phyloP scores from a whole-genome alignment of 2,888 invertebrate genomes.

The Ashinkailepas kermadecensis region DNA sequence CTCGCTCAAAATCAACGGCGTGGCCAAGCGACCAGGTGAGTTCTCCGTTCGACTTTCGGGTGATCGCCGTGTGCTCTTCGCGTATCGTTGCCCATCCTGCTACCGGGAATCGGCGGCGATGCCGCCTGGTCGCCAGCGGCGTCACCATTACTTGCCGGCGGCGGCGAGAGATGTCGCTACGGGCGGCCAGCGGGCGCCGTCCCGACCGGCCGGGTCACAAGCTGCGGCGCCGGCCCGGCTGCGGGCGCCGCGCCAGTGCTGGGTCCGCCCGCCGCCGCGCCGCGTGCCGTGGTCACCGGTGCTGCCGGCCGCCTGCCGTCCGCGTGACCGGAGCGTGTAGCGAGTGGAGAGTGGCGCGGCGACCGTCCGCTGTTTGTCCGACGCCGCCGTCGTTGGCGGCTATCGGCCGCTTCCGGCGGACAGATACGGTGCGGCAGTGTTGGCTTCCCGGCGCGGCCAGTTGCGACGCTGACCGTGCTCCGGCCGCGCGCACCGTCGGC shows the following conservation, averaged over 20 bases:
- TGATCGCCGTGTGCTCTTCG: no score
- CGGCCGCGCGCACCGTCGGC: no score
- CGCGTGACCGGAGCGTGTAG: no score
- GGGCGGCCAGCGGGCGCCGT: neutral
- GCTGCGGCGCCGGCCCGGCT: neutral
- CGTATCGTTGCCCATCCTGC: no score
- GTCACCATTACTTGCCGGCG: neutral
- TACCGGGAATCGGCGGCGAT: neutral
- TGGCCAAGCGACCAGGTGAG: conserved; percentile 4
- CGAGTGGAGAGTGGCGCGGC: no score
- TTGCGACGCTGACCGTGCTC: no score
- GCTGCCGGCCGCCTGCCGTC: no score
- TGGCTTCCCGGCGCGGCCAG: no score
- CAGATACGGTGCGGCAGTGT: no score
- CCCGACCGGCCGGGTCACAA: neutral
- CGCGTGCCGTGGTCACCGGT: neutral
- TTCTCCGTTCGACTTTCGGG: neutral
- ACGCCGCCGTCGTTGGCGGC: neutral
- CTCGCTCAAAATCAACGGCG: neutral
- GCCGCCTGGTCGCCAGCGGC: neutral
- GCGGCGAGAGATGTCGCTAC: neutral
- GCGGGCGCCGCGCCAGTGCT: neutral
- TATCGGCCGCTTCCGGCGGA: neutral
- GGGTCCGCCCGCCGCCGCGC: neutral
- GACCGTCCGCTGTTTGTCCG: neutral